Conservation (phyloP, 2,888 invertebrate genomes). For the Tipula lateralis region DNA sequence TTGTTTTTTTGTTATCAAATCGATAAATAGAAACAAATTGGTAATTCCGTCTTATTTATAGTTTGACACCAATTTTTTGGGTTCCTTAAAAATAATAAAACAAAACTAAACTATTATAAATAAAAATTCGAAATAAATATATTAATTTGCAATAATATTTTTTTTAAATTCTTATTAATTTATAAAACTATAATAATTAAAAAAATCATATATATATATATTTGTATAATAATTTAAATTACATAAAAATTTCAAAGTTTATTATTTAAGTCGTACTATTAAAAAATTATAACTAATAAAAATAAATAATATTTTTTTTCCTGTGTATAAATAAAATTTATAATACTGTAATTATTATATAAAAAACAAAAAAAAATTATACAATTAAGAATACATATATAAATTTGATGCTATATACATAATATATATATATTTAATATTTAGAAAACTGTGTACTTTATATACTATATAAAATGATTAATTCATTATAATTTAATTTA, state of each 20-base stretch:
- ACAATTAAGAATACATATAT: background rate
- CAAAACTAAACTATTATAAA: too few species aligned
- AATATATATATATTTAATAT: slow-evolving; percentile 2
- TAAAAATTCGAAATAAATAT: background rate
- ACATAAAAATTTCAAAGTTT: background rate
- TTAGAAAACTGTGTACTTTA: slow-evolving; percentile 24
- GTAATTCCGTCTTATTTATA: background rate
- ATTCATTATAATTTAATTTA: background rate
- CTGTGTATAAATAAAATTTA: slow-evolving; percentile 11
- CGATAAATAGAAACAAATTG: background rate
- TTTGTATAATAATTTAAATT: background rate
- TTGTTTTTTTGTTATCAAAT: background rate
- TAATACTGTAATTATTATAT: background rate
- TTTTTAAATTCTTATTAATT: background rate
- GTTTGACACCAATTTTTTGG: background rate
- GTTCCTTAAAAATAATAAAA: background rate
- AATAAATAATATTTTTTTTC: background rate
- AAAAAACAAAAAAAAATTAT: background rate
- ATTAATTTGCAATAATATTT: background rate
- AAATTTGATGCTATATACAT: slow-evolving; percentile 24
- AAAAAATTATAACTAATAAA: background rate
- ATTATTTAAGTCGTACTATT: background rate
- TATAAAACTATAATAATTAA: background rate
- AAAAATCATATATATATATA: background rate
- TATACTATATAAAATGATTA: background rate